Percentiles rank a stretch among this genome's conserved stretches.
These are phyloP conservation scores for Micropoecilia bifurca DNA, from an alignment of 2,797 vertebrate genomes.

Conservation along the genomic window DNA sequence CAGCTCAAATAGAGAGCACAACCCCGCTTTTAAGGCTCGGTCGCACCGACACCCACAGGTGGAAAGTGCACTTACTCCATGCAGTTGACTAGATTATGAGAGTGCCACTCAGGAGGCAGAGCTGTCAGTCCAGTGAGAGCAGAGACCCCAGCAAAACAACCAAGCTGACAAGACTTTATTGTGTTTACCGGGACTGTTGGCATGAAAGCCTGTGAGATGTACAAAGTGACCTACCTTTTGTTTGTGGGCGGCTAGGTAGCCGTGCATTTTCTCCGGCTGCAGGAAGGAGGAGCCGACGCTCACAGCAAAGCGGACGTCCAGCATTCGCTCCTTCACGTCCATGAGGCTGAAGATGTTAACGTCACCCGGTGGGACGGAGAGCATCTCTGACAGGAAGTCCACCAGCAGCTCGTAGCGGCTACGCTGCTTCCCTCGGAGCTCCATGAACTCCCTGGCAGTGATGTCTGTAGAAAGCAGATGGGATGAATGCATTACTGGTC, in stretches of 20 bases:
- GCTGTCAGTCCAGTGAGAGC: constrained; percentile 3
- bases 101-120: background rate
- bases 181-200: background rate
- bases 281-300: constrained; percentile 72
- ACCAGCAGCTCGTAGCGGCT: constrained; percentile 81
- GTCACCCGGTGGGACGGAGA: constrained; percentile 75
- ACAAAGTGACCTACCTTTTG: constrained; percentile 78
- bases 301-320: constrained; percentile 84
- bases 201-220: background rate
- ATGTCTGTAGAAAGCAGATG: constrained; percentile 73
- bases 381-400: constrained; percentile 84
- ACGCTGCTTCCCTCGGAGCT: constrained; percentile 73
- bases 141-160: background rate
- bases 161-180: background rate
- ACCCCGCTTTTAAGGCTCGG: background rate
- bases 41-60: background rate
- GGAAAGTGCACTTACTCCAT: background rate
- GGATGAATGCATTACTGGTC: constrained; percentile 18
- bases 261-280: constrained; percentile 85
- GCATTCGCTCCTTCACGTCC: constrained; percentile 76
- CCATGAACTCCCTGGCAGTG: constrained; percentile 86
- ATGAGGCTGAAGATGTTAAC: constrained; percentile 84
- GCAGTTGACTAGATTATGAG: constrained; percentile 6
- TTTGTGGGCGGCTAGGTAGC: constrained; percentile 85
- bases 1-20: background rate